Base-by-base conservation (phyloP, 2,113 vertebrate genomes). In the Lethenteron reissneri region DNA sequence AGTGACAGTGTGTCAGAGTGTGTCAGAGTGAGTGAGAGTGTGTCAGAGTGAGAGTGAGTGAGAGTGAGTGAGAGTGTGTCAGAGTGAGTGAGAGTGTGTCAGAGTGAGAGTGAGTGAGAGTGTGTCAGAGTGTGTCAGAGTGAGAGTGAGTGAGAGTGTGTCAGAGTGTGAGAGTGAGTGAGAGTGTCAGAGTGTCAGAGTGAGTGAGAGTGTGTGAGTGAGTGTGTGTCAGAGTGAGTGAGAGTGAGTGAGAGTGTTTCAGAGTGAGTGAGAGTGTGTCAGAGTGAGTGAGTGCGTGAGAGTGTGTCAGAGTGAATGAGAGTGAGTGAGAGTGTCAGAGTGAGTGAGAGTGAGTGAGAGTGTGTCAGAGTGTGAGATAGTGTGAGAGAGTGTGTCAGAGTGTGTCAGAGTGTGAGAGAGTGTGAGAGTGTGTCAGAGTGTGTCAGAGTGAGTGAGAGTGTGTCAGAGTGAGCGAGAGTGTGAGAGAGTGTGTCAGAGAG, bases 191-290 rank as follows among this genome's bases (percentile, higher is more conserved):
- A n/a, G 60, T 14, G 60, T 62, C 13, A 62, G 60, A 14, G 60
- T 14, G 60, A 62, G 60, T 14, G 60, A 62, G 60, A 62, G n/a
- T n/a, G n/a, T n/a, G 60, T 62, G 60, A 62, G 60, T 62, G 60
- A 62, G 60, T 2, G 2, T 14, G 60, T 2, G 60, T 14, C 13
- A 62, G 60, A 62, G 60, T 62, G 60, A 3, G 60, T 62, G 2
- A 62, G 60, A 62, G 60, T 14, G 60, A 62, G 60, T 14, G 60
- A 62, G 60, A 62, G 60, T 62, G 60, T 2, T 2, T 62, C 1
- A 62, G 60, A 14, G 60, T 14, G 2, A 14, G 60, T 14, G 60
- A 62, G 60, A 62, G 60, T 14, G 60, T 62, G 60, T 14, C 13
- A 14, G 60, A 62, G 60, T 14, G 60, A 62, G n/a, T n/a, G n/a